Evolutionary conservation across 2,797 vertebrate genomes (phyloP).

Genomic region (Enteromius anoplus): DNA sequence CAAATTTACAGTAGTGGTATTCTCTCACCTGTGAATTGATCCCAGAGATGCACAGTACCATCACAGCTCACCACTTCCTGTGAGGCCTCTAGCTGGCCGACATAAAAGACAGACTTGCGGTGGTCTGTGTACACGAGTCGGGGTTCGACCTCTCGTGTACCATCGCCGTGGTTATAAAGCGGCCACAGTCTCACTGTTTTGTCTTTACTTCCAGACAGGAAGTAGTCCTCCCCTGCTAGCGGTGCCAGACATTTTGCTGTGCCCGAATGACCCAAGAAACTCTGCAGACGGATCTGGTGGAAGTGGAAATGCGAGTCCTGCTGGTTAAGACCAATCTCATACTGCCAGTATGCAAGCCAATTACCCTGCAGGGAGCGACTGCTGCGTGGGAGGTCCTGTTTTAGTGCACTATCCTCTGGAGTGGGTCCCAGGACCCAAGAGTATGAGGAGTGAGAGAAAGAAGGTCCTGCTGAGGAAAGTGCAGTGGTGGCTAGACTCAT

Average conservation of each 20-base stretch:
- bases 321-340: slow-evolving; percentile 95
- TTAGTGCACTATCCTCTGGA: slow-evolving; percentile 84
- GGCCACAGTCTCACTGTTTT: slow-evolving; percentile 95
- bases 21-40: slow-evolving; percentile 90
- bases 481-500: slow-evolving; percentile 64
- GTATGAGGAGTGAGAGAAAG: slow-evolving; percentile 65
- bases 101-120: slow-evolving; percentile 92
- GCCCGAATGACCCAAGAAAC: slow-evolving; percentile 89
- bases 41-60: slow-evolving; percentile 93
- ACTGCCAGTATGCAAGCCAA: slow-evolving; percentile 99
- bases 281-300: slow-evolving; percentile 97
- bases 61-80: slow-evolving; percentile 99
- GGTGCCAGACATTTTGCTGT: slow-evolving; percentile 90
- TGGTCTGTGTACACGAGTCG: slow-evolving; percentile 88
- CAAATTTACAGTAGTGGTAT: neutral
- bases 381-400: slow-evolving; percentile 91
- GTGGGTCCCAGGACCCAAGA: slow-evolving; percentile 73
- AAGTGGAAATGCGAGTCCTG: slow-evolving; percentile 95
- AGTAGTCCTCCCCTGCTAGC: slow-evolving; percentile 91
- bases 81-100: slow-evolving; percentile 88
- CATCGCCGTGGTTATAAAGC: slow-evolving; percentile 92
- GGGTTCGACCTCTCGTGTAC: slow-evolving; percentile 85
- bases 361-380: slow-evolving; percentile 91
- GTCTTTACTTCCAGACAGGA: slow-evolving; percentile 96
- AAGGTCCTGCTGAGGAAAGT: slow-evolving; percentile 63